A percentile compares a stretch with the other conserved stretches of the same genome.
Evolutionary conservation across 2,797 vertebrate genomes (phyloP).

Genomic region (Eospalax fontanierii): DNA sequence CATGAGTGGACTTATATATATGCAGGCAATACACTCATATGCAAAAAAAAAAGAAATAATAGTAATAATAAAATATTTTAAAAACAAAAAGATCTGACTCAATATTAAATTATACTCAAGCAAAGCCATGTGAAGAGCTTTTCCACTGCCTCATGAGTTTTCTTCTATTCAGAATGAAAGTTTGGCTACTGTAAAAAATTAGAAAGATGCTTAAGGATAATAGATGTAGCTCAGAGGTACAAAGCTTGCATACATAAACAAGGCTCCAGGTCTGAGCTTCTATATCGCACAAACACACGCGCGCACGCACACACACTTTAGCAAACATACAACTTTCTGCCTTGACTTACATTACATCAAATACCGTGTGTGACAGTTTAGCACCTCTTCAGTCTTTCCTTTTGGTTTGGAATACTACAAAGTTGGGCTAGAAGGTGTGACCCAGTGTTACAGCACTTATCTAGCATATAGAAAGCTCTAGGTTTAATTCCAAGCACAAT

Average conservation of each 20-base stretch:
- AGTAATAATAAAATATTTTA: background rate
- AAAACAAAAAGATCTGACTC: background rate
- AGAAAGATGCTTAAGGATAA: background rate
- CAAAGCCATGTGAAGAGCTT: background rate
- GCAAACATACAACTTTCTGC: background rate
- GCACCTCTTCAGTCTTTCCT: background rate
- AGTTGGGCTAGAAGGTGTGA: background rate
- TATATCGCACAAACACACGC: too few relatives aligned
- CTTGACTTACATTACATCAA: background rate
- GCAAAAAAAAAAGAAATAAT: background rate
- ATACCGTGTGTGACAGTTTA: background rate
- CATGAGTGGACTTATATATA: background rate
- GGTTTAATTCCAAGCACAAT: background rate
- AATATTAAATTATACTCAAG: conserved; percentile 7
- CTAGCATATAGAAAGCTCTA: background rate
- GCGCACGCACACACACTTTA: background rate
- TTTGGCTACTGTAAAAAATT: background rate
- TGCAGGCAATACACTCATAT: too few relatives aligned
- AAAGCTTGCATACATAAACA: too few relatives aligned
- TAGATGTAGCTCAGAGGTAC: background rate
- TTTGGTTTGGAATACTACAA: conserved; percentile 2
- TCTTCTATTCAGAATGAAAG: background rate
- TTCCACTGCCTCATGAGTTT: background rate
- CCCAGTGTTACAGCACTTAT: background rate
- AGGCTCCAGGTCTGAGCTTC: background rate